These are phyloP conservation scores for Poecilia velifera DNA, from an alignment of 2,797 vertebrate genomes.

Conservation along the genomic window DNA sequence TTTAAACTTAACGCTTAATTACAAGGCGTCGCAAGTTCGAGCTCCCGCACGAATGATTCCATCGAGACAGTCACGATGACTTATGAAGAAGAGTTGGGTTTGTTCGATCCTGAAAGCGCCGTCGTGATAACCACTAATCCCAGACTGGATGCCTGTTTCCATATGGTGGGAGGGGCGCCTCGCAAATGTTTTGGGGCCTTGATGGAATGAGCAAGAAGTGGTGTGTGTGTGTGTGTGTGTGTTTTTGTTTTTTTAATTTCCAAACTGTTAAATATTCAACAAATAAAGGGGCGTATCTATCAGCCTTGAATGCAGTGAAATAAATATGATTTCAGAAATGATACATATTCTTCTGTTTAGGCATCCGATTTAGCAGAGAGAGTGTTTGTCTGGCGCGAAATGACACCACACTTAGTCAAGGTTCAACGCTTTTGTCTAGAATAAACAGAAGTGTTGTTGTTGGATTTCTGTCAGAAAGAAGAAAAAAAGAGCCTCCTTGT, in stretches of 20 bases:
- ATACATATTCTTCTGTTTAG: not conserved
- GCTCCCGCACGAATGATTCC: conserved; percentile 36
- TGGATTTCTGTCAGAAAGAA: not conserved
- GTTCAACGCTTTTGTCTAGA: not conserved
- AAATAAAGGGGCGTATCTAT: not conserved
- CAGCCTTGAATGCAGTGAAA: not conserved
- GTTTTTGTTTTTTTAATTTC: not conserved
- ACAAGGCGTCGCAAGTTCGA: conserved; percentile 37
- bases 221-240: not conserved
- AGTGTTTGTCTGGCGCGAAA: not conserved
- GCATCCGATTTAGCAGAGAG: not conserved
- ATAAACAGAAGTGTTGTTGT: not conserved
- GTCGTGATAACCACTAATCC: conserved; percentile 46
- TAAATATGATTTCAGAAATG: conserved; percentile 3
- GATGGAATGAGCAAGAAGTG: conserved; percentile 7
- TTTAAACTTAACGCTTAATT: conserved; percentile 46
- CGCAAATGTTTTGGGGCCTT: conserved; percentile 7
- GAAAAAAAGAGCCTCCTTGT: not conserved
- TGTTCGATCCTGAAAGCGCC: conserved; percentile 42
- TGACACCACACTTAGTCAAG: not conserved
- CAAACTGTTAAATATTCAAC: not conserved
- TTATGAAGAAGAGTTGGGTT: conserved; percentile 29
- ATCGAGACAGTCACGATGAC: conserved; percentile 34
- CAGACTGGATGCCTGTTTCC: conserved; percentile 42
- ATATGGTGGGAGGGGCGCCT: conserved; percentile 44